These are phyloP conservation scores for Paraplagusia blochii DNA, from an alignment of 2,113 vertebrate genomes.

Conservation along the genomic window DNA sequence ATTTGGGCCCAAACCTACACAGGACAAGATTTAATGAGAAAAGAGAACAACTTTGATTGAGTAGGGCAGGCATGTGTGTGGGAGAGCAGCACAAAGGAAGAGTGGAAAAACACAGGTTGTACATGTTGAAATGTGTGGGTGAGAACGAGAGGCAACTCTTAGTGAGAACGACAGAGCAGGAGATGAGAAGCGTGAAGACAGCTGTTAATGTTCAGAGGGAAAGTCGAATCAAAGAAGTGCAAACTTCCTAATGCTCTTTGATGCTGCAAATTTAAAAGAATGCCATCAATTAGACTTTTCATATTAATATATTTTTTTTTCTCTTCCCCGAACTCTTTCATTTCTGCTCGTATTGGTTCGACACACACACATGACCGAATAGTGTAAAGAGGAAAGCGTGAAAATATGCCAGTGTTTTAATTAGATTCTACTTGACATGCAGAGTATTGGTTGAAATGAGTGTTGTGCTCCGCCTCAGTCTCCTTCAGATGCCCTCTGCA, in stretches of 20 bases:
- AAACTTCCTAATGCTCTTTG: constrained; percentile 55
- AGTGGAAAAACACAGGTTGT: constrained; percentile 28
- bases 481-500: constrained; percentile 86
- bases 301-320: constrained; percentile 15
- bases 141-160: constrained; percentile 32
- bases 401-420: background rate
- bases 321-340: no score
- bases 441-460: background rate
- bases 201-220: constrained; percentile 40
- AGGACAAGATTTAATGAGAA: constrained; percentile 37
- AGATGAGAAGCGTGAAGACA: constrained; percentile 26
- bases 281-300: constrained; percentile 34
- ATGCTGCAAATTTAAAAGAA: constrained; percentile 47
- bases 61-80: constrained; percentile 5
- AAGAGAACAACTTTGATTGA: constrained; percentile 31
- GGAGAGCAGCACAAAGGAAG: constrained; percentile 9
- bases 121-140: constrained; percentile 34
- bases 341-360: no score
- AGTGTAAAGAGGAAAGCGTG: background rate
- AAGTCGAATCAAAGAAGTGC: constrained; percentile 36
- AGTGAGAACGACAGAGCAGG: constrained; percentile 22
- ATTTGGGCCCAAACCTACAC: constrained; percentile 21
- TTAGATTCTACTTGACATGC: constrained; percentile 4
- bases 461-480: constrained; percentile 67
- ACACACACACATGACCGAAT: background rate